Evolutionary conservation across 2,888 invertebrate species (phyloP).

Genomic region (Diabrotica balteata): DNA sequence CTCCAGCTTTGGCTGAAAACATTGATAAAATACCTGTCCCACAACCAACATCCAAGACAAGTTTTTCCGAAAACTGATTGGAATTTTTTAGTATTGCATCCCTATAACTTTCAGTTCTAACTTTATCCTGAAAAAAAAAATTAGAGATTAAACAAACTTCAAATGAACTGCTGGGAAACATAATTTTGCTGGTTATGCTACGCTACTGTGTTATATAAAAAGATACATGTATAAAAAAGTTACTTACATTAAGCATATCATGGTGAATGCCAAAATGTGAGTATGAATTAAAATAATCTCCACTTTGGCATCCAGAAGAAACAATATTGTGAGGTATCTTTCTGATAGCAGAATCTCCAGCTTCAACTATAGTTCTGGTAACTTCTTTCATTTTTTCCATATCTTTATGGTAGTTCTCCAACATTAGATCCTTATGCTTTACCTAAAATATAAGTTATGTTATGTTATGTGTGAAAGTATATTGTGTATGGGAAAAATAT

Average conservation of each 20-base stretch:
- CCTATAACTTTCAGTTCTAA: constrained; percentile 86
- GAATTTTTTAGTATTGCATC: constrained; percentile 82
- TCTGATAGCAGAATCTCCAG: constrained; percentile 45
- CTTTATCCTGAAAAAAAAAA: constrained; percentile 69
- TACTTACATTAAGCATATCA: constrained; percentile 85
- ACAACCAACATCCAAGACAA: constrained; percentile 95
- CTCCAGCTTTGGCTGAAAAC: constrained; percentile 96
- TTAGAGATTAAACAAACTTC: constrained; percentile 4
- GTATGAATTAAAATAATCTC: constrained; percentile 85
- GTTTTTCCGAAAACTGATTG: constrained; percentile 73
- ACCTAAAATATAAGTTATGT: constrained; percentile 61
- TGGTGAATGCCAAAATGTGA: constrained; percentile 92
- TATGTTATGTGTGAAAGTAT: no score
- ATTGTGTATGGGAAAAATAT: no score
- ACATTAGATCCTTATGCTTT: constrained; percentile 66
- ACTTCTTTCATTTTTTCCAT: constrained; percentile 68
- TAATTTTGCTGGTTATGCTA: background rate
- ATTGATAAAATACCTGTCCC: constrained; percentile 98
- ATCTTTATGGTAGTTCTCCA: constrained; percentile 69
- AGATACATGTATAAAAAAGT: background rate
- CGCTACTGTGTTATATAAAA: background rate
- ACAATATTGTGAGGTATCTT: constrained; percentile 54
- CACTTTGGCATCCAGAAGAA: constrained; percentile 64
- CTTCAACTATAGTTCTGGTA: constrained; percentile 65
- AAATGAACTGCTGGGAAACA: constrained; percentile 16